These are phyloP conservation scores for Carlito syrichta DNA, from an alignment of 2,113 vertebrate genomes.

Conservation along the genomic window DNA sequence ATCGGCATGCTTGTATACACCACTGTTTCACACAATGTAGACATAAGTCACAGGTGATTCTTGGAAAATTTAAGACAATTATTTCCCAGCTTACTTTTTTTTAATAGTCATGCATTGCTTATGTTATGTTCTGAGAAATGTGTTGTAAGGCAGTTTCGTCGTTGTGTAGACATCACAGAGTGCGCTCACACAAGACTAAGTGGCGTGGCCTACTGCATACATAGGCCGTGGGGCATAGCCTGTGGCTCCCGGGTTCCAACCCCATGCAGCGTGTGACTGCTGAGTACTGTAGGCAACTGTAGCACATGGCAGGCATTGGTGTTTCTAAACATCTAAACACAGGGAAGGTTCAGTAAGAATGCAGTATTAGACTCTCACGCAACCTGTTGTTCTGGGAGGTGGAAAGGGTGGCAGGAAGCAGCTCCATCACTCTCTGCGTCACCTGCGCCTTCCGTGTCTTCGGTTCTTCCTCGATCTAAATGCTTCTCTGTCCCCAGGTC, in stretches of 20 bases:
- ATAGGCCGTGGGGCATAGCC: not conserved
- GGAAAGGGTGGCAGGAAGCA: not conserved
- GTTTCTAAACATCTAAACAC: not conserved
- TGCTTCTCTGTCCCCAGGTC: slow-evolving; percentile 81
- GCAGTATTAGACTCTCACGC: not conserved
- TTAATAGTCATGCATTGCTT: not conserved
- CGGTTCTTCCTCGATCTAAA: too few relatives aligned
- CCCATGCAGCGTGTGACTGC: not conserved
- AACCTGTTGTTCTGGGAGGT: not conserved
- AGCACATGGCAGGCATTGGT: not conserved
- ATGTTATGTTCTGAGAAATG: not conserved
- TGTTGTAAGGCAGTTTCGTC: not conserved
- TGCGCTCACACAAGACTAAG: not conserved
- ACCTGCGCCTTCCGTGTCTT: not conserved
- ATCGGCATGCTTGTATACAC: not conserved
- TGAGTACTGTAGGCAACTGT: not conserved
- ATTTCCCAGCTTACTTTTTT: not conserved
- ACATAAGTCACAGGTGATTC: not conserved
- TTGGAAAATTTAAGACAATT: not conserved
- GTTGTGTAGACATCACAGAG: not conserved
- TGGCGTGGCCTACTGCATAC: not conserved
- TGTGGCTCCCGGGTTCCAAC: not conserved
- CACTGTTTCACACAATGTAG: not conserved
- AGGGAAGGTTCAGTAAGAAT: not conserved
- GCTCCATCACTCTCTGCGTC: not conserved